Percentiles rank a stretch among this genome's conserved stretches.
Conservation (phyloP, 1,140 invertebrate genomes). For the Eufriesea mexicana region DNA sequence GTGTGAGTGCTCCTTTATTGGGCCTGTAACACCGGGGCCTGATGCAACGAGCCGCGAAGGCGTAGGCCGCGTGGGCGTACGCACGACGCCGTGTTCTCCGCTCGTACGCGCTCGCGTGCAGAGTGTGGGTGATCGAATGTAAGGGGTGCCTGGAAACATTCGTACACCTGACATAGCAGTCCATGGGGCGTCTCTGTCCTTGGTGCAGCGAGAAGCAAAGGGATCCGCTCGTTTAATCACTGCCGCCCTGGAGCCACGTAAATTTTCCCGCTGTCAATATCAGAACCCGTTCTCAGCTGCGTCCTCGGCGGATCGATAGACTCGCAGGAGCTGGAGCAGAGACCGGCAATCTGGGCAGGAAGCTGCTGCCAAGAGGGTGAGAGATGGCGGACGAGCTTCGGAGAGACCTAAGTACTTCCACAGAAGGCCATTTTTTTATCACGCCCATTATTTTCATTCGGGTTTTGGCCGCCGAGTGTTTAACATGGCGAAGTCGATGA, state of each 20-base stretch:
- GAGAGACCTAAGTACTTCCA: too few species aligned
- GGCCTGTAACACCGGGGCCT: constrained; percentile 59
- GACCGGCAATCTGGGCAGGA: background rate
- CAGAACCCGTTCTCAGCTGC: background rate
- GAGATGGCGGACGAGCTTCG: too few species aligned
- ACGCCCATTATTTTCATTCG: too few species aligned
- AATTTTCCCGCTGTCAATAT: constrained; percentile 27
- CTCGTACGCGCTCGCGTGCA: constrained; percentile 10
- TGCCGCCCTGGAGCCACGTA: background rate
- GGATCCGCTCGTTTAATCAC: constrained; percentile 28
- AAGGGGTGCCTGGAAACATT: constrained; percentile 64
- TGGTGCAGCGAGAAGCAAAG: background rate
- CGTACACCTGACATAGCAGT: constrained; percentile 43
- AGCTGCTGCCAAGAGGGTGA: background rate
- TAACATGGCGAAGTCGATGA: too few species aligned
- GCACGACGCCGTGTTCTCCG: constrained; percentile 21
- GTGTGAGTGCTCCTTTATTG: constrained; percentile 65
- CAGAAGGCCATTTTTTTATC: too few species aligned
- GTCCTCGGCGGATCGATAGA: background rate
- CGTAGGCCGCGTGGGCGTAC: constrained; percentile 58
- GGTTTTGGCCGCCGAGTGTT: too few species aligned
- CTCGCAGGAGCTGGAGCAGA: background rate
- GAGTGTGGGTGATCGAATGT: constrained; percentile 60
- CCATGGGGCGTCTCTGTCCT: background rate
- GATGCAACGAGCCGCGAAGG: constrained; percentile 64